Evolutionary conservation across 1,140 invertebrate genomes (phyloP).

Genomic region (Scaptomyza hsui): DNA sequence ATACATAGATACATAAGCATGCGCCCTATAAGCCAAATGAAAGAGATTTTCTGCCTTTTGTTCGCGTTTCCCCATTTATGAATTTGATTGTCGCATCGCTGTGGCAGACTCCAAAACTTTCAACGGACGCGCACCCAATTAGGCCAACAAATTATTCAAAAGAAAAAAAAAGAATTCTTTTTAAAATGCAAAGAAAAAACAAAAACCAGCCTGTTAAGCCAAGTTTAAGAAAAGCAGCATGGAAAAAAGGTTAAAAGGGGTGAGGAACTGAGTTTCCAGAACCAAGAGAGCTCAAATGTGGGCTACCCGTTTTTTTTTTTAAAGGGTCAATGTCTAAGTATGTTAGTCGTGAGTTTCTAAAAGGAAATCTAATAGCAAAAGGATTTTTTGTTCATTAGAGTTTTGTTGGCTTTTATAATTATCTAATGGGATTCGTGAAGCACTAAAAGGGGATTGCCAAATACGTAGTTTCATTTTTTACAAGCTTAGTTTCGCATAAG

Average conservation of each 20-base stretch:
- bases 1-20: neutral
- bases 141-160: conserved; percentile 66
- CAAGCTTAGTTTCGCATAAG: no score
- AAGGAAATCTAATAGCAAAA: no score
- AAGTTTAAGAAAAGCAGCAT: neutral
- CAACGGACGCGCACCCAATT: conserved; percentile 46
- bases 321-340: no score
- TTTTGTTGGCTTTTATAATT: no score
- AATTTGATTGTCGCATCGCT: conserved; percentile 22
- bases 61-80: conserved; percentile 20
- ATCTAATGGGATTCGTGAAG: no score
- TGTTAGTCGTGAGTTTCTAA: no score
- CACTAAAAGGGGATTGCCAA: no score
- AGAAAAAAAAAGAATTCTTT: conserved; percentile 4
- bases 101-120: conserved; percentile 10
- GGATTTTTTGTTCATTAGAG: no score
- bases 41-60: conserved; percentile 21
- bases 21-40: conserved; percentile 4
- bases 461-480: no score
- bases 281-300: neutral
- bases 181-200: conserved; percentile 1
- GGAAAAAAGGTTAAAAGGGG: neutral
- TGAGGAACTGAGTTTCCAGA: neutral
- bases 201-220: neutral
- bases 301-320: neutral